phyloP scores from a whole-genome alignment of 2,888 invertebrate species.

The Chymomyza caudatula region DNA sequence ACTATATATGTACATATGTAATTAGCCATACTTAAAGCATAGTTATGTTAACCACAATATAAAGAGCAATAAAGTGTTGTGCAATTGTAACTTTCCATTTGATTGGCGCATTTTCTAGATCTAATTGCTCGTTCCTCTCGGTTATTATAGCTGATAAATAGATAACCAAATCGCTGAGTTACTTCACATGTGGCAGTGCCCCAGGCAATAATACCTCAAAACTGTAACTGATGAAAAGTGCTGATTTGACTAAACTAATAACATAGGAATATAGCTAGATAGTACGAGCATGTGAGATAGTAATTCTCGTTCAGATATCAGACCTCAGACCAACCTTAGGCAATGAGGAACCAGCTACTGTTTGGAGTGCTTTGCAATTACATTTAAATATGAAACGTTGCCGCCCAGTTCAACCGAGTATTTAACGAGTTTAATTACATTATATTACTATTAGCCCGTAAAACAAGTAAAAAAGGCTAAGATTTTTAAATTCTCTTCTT shows the following conservation, averaged over 20 bases:
- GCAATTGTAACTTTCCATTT: background rate
- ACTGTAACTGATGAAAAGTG: background rate
- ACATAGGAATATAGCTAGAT: slow-evolving; percentile 27
- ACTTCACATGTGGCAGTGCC: too few species aligned
- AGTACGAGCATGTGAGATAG: background rate
- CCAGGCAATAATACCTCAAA: background rate
- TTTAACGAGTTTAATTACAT: slow-evolving; percentile 56
- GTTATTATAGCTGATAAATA: background rate
- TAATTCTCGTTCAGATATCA: slow-evolving; percentile 15
- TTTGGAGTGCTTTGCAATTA: background rate
- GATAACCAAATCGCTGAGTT: background rate
- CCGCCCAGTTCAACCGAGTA: slow-evolving; percentile 46
- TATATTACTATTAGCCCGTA: slow-evolving; percentile 5
- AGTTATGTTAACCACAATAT: background rate
- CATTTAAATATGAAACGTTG: slow-evolving; percentile 37
- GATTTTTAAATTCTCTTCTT: background rate
- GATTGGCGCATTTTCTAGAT: background rate
- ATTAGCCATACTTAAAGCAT: background rate
- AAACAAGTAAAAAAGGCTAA: background rate
- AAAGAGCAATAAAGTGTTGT: background rate
- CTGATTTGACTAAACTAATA: slow-evolving; percentile 31
- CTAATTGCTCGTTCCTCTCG: background rate
- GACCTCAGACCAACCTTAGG: slow-evolving; percentile 27
- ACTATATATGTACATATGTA: background rate
- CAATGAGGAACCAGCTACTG: slow-evolving; percentile 1